Percentiles rank a stretch among this genome's conserved stretches.
phyloP scores from a whole-genome alignment of 1,140 invertebrate genomes.

The Melanaphis sacchari region DNA sequence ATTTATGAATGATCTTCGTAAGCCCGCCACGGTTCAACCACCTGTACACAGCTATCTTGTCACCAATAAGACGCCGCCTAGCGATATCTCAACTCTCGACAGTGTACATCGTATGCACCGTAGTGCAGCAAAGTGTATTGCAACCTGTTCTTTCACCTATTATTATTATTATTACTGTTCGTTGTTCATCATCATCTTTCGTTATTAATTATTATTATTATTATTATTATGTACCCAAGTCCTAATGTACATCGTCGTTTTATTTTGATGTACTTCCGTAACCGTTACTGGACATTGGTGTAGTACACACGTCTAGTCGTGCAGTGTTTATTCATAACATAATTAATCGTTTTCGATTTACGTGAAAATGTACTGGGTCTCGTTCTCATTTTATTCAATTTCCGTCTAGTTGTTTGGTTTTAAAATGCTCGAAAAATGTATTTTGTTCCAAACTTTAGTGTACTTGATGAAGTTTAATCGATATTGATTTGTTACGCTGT shows the following conservation, averaged over 20 bases:
- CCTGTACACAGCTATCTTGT: constrained; percentile 25
- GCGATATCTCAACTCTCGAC: background rate
- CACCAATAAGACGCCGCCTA: background rate
- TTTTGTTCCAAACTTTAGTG: too few species aligned
- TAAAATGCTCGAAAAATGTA: background rate
- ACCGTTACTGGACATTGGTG: background rate
- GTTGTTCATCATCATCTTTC: too few species aligned
- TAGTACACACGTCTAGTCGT: background rate
- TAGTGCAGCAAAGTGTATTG: background rate
- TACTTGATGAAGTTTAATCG: background rate
- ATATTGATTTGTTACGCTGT: background rate
- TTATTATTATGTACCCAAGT: background rate
- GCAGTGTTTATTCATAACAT: background rate
- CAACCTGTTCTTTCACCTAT: constrained; percentile 21
- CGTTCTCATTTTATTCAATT: background rate
- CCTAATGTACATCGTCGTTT: background rate
- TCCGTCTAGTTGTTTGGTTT: background rate
- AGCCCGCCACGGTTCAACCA: constrained; percentile 28
- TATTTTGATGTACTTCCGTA: background rate
- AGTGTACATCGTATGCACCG: background rate
- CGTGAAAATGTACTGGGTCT: too few species aligned
- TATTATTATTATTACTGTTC: background rate
- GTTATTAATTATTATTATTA: background rate
- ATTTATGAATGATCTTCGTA: background rate
- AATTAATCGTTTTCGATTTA: background rate